Evolutionary conservation across 2,113 vertebrate genomes (phyloP).

Genomic region (Prinia subflava): DNA sequence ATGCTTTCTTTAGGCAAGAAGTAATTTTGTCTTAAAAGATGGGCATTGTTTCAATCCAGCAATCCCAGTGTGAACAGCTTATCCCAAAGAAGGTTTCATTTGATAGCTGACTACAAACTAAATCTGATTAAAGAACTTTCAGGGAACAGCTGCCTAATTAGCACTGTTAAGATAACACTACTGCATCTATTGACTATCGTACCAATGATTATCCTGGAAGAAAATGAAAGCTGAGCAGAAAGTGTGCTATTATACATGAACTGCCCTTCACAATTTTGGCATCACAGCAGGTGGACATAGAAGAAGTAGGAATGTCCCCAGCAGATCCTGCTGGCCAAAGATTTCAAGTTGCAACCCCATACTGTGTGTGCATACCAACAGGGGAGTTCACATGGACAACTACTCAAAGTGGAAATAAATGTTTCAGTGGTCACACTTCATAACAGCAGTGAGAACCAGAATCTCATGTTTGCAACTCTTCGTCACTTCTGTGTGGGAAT

Average conservation of each 20-base stretch:
- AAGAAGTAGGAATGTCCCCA: neutral
- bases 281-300: neutral
- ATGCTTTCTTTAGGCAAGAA: neutral
- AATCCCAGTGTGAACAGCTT: neutral
- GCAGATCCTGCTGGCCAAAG: neutral
- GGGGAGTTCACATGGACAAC: neutral
- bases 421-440: neutral
- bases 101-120: neutral
- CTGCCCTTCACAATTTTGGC: neutral
- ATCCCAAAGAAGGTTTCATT: neutral
- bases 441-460: conserved; percentile 15
- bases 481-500: neutral
- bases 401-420: neutral
- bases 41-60: neutral
- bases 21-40: neutral
- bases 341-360: neutral
- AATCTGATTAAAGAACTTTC: neutral
- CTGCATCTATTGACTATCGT: neutral
- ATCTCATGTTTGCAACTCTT: conserved; percentile 21
- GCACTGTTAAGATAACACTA: neutral
- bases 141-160: neutral
- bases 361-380: neutral
- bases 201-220: neutral
- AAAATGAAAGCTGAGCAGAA: neutral
- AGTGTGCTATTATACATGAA: neutral